Conservation (phyloP, 2,113 vertebrate genomes). For the Podarcis raffonei region DNA sequence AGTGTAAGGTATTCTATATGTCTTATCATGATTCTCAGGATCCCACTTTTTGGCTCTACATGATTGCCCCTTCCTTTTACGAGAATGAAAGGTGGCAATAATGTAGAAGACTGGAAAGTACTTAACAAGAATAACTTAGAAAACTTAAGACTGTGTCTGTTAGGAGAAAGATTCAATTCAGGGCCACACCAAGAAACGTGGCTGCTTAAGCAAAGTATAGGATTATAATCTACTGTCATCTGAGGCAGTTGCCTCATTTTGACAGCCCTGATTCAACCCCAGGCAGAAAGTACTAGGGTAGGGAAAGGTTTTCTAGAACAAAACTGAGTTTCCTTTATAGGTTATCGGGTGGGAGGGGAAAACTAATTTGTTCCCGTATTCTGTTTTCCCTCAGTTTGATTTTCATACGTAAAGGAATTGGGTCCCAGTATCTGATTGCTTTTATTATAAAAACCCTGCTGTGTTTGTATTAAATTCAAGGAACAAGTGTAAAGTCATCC, state of each 20-base stretch:
- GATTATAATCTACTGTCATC: too few species aligned
- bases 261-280: too few species aligned
- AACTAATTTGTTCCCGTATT: conserved; percentile 5
- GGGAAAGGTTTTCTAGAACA: not conserved
- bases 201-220: too few species aligned
- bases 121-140: not conserved
- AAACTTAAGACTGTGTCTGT: not conserved
- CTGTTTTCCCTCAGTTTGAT: not conserved
- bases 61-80: not conserved
- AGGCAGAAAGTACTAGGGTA: accelerated
- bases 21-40: not conserved
- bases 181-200: too few species aligned
- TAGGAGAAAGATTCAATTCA: not conserved
- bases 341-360: not conserved
- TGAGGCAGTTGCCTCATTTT: too few species aligned
- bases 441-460: conserved; percentile 8
- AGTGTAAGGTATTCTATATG: not conserved
- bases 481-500: not conserved
- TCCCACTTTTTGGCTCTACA: not conserved
- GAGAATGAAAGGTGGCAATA: not conserved
- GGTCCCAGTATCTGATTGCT: not conserved
- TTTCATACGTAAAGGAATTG: not conserved
- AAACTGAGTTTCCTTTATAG: conserved; percentile 8
- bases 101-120: not conserved
- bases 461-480: conserved; percentile 2